Base-by-base conservation (phyloP, 2,888 invertebrate genomes). In the Hydroisotoma schaefferi region DNA sequence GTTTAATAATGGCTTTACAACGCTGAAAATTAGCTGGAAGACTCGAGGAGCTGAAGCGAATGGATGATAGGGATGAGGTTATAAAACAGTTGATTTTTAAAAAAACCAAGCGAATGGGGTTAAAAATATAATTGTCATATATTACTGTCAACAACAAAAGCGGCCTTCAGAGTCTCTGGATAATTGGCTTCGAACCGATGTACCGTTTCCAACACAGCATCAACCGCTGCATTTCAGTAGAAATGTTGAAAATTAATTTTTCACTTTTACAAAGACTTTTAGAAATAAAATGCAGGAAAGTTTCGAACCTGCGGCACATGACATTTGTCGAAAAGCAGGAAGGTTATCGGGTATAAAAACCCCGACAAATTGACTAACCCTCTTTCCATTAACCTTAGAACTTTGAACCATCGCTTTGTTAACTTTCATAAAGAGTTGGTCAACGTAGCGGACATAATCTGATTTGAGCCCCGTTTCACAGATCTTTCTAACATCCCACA, bases 371-470 rank as follows among this genome's bases (percentile, higher is more conserved):
- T 69, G 67, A 0, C 65, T 67, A 10, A 65, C 49, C 6, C 40
- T 57, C 20, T 44, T 55, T 8, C 59, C 58, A 25, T 49, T 63
- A 10, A 53, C 54, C 22, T 8, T 53, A 1, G 63, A 58, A 54
- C 56, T 59, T 27, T 40, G 40, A 20, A 52, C 52, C 67, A 63
- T 63, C 4, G 57, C 61, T 23, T 28, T 26, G 12, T 44, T 61
- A 2, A 59, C 59, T 55, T 52, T 61, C 33, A 65, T 46, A 38
- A 69, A 66, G 10, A 69, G 53, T 33, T 67, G 65, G 33, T 69
- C 69, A 47, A 67, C 65, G 54, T 69, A 69, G 28, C 55, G 53
- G 2, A 68, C 56, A 40, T 69, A 69, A 6, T 65, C 64, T 40
- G 59, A 54, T 43, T 67, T 65, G 55, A 63, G 10, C 29, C 64